Conservation (phyloP, 2,113 vertebrate genomes). For the Ophiodon elongatus region DNA sequence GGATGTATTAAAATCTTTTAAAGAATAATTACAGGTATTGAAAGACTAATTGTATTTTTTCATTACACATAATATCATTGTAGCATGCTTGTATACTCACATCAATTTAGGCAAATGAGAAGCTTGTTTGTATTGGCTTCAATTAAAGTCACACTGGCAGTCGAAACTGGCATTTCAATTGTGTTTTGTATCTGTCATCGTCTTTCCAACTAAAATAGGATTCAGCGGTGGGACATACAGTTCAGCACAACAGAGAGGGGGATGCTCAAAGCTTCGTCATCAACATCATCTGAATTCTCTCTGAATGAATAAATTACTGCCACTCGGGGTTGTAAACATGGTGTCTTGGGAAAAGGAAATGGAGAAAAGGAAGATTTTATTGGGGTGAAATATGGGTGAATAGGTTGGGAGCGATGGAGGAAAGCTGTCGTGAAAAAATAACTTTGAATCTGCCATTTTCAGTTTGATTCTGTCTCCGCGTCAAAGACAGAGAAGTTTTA, state of each 20-base stretch:
- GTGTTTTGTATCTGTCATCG: conserved; percentile 44
- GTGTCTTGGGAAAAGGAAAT: conserved; percentile 36
- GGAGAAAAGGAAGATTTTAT: conserved; percentile 6
- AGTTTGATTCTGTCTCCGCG: conserved; percentile 1
- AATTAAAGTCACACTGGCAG: conserved; percentile 38
- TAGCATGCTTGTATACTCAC: conserved; percentile 30
- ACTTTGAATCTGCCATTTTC: background rate
- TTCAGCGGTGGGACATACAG: conserved; percentile 18
- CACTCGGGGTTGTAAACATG: conserved; percentile 14
- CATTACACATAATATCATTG: conserved; percentile 54
- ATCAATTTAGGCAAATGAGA: conserved; percentile 43
- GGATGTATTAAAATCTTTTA: conserved; percentile 51
- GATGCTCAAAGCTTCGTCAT: conserved; percentile 17
- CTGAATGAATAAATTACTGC: conserved; percentile 54
- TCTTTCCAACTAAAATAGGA: conserved; percentile 21
- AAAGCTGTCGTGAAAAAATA: background rate
- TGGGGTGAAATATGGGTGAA: conserved; percentile 45
- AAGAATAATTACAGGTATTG: conserved; percentile 69
- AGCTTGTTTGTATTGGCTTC: conserved; percentile 54
- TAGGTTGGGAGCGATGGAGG: background rate
- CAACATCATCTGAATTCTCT: conserved; percentile 32
- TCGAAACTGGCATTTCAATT: conserved; percentile 28
- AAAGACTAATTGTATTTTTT: conserved; percentile 69
- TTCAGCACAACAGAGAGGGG: conserved; percentile 26
- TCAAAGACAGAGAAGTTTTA: background rate